Conservation (phyloP, 1,140 invertebrate species). For the Popillia japonica region DNA sequence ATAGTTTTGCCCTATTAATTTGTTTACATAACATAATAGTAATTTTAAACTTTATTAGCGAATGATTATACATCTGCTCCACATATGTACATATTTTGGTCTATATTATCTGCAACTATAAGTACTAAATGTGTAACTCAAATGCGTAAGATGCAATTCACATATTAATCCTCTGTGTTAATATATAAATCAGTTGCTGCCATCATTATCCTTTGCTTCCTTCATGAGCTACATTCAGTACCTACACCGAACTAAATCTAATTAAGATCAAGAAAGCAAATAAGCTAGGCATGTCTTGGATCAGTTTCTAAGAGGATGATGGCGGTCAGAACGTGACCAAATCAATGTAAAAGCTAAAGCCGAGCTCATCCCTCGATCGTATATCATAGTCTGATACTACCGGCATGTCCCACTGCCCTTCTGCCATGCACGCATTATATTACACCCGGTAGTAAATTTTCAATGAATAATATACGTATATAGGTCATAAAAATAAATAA, state of each 20-base stretch:
- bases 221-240: not conserved
- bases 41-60: too few species aligned
- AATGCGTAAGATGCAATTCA: too few species aligned
- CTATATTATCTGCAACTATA: too few species aligned
- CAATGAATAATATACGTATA: conserved; percentile 27
- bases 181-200: not conserved
- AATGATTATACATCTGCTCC: too few species aligned
- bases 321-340: conserved; percentile 42
- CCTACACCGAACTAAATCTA: conserved; percentile 19
- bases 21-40: too few species aligned
- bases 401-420: conserved; percentile 35
- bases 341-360: conserved; percentile 43
- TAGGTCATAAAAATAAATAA: conserved; percentile 23
- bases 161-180: too few species aligned
- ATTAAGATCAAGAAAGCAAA: conserved; percentile 32
- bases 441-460: conserved; percentile 7
- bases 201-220: not conserved
- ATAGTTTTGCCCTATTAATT: too few species aligned
- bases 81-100: too few species aligned
- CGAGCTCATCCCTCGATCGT: conserved; percentile 33
- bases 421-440: conserved; percentile 19
- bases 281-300: conserved; percentile 22
- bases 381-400: conserved; percentile 34
- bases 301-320: conserved; percentile 39
- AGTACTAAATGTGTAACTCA: too few species aligned